Conservation (phyloP, 2,888 invertebrate species). For the Megastigmus dorsalis region DNA sequence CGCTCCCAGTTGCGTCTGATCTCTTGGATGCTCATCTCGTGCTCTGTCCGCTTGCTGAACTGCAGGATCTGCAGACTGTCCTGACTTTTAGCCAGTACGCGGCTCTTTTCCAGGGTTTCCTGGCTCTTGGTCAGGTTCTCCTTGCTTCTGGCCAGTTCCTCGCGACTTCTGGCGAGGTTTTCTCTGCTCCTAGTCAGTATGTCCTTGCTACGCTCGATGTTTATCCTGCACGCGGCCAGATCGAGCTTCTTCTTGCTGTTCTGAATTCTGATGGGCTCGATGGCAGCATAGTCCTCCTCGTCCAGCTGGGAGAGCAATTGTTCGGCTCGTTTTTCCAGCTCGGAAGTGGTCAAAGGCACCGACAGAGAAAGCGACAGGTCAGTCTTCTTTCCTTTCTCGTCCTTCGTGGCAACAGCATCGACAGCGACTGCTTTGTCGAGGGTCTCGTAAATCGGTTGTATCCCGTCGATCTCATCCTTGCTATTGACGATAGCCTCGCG, state of each 20-base stretch:
- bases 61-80: conserved; percentile 56
- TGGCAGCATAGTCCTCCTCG: conserved; percentile 62
- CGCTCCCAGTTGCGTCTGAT: conserved; percentile 70
- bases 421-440: conserved; percentile 48
- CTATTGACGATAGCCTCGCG: conserved; percentile 59
- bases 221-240: conserved; percentile 50
- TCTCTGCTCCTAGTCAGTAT: conserved; percentile 35
- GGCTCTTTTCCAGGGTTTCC: conserved; percentile 56
- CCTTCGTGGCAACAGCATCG: conserved; percentile 12
- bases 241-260: conserved; percentile 56
- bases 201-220: conserved; percentile 52
- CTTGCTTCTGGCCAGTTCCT: conserved; percentile 54
- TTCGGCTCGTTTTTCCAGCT: conserved; percentile 68
- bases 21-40: conserved; percentile 66
- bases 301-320: conserved; percentile 68
- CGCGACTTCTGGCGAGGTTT: conserved; percentile 54
- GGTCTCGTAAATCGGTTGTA: conserved; percentile 65
- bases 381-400: conserved; percentile 63
- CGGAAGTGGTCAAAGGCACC: conserved; percentile 65
- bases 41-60: conserved; percentile 54
- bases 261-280: conserved; percentile 62
- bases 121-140: conserved; percentile 45
- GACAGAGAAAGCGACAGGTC: conserved; percentile 65
- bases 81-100: conserved; percentile 62
- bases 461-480: conserved; percentile 59